Percentiles rank a stretch among this genome's conserved stretches.
Conservation (phyloP, 1,140 invertebrate genomes). For the Platyura marginata region DNA sequence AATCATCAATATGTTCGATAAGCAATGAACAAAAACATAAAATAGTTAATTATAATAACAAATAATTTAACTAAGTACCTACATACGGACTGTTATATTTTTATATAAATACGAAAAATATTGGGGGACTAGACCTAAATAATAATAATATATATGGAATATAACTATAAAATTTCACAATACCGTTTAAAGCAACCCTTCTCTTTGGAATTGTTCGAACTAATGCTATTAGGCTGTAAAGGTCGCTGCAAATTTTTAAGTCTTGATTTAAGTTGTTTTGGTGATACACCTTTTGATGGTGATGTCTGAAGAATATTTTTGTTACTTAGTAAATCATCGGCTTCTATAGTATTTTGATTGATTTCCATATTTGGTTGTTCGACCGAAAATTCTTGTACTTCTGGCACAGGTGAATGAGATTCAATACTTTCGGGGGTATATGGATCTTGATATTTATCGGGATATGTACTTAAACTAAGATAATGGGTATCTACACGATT, state of each 20-base stretch:
- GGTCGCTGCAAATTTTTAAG: slow-evolving; percentile 22
- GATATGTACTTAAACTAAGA: slow-evolving; percentile 18
- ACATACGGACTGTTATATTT: too few species aligned
- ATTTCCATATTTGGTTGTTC: slow-evolving; percentile 11
- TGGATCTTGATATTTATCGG: slow-evolving; percentile 33
- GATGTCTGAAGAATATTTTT: not conserved
- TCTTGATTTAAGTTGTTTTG: slow-evolving; percentile 29
- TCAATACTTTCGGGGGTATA: slow-evolving; percentile 61
- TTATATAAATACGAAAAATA: too few species aligned
- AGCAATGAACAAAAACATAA: too few species aligned
- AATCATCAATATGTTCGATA: too few species aligned
- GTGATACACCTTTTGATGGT: slow-evolving; percentile 22
- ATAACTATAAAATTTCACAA: not conserved
- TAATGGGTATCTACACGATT: slow-evolving; percentile 32
- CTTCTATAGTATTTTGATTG: not conserved
- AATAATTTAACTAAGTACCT: too few species aligned
- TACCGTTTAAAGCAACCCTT: not conserved
- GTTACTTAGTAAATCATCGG: not conserved
- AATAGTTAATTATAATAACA: too few species aligned
- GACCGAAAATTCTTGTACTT: slow-evolving; percentile 9
- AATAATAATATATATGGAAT: too few species aligned
- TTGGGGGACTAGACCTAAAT: too few species aligned
- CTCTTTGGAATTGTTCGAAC: not conserved
- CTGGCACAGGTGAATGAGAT: slow-evolving; percentile 45
- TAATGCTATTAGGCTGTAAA: too few species aligned